Percentiles rank a stretch among this genome's conserved stretches.
These are phyloP conservation scores for Tokudaia tokunoshimensis DNA, from an alignment of 2,797 vertebrate genomes.

Conservation along the genomic window DNA sequence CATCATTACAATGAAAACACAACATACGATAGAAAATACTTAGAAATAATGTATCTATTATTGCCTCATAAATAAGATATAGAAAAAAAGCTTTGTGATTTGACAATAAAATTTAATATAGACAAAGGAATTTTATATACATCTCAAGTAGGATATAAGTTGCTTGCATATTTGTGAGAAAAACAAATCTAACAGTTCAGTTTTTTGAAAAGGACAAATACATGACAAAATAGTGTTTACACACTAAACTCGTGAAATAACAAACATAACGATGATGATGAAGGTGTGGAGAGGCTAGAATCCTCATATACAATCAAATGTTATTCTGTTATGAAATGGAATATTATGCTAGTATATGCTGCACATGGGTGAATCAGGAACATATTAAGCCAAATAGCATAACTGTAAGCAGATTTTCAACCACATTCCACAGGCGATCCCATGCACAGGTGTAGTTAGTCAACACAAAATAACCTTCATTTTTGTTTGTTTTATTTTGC, in stretches of 20 bases:
- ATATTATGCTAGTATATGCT: not conserved
- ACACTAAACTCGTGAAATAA: not conserved
- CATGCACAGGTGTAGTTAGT: not conserved
- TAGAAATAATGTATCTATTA: not conserved
- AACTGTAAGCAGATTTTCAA: not conserved
- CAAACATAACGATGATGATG: not conserved
- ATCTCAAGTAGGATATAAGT: not conserved
- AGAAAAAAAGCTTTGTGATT: not conserved
- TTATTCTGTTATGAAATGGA: not conserved
- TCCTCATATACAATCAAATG: not conserved
- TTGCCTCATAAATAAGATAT: not conserved
- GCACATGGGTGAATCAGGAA: not conserved
- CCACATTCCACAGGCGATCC: not conserved
- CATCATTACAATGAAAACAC: not conserved
- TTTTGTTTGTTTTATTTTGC: not conserved
- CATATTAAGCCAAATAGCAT: not conserved
- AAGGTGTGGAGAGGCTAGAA: not conserved
- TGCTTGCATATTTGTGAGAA: not conserved
- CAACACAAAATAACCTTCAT: not conserved
- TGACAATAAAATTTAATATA: not conserved
- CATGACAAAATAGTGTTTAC: not conserved
- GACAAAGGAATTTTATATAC: not conserved
- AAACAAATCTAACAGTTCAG: not conserved
- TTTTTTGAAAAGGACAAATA: slow-evolving; percentile 19
- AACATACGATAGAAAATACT: not conserved